phyloP scores from a whole-genome alignment of 2,113 vertebrate genomes.

The Litocranius walleri region DNA sequence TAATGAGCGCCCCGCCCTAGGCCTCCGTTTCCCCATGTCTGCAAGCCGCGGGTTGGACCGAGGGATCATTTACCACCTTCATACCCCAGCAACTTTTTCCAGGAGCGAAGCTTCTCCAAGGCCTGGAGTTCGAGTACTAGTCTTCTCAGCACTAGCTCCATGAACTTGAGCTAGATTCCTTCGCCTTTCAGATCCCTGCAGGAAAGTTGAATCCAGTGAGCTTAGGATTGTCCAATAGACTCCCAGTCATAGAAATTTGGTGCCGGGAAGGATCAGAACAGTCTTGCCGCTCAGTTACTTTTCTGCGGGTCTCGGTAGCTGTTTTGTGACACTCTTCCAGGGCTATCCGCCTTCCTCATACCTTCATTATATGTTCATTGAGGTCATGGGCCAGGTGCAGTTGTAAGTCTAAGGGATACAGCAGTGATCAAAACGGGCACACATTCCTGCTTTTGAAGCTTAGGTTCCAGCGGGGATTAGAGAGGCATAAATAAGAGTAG shows the following conservation, averaged over 20 bases:
- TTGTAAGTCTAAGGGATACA: not conserved
- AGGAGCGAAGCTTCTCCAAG: not conserved
- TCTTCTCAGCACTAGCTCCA: not conserved
- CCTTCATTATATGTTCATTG: not conserved
- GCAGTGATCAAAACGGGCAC: not conserved
- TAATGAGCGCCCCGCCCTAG: conserved; percentile 67
- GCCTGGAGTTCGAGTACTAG: not conserved
- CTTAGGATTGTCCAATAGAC: not conserved
- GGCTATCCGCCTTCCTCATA: not conserved
- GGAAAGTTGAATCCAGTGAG: not conserved
- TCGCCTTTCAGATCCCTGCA: not conserved
- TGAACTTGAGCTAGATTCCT: not conserved
- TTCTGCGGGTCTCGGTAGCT: not conserved
- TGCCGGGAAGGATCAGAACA: not conserved
- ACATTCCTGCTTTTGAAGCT: not conserved
- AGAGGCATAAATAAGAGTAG: not conserved
- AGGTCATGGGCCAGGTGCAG: not conserved
- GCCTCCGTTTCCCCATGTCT: not conserved
- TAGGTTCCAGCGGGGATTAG: not conserved
- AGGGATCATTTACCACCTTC: not conserved
- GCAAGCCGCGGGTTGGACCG: not conserved
- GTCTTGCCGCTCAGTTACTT: not conserved
- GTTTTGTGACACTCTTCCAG: not conserved
- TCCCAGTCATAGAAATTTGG: not conserved
- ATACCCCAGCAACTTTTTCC: not conserved